phyloP scores from a whole-genome alignment of 2,888 invertebrate species.

The Conops quadrifasciatus region DNA sequence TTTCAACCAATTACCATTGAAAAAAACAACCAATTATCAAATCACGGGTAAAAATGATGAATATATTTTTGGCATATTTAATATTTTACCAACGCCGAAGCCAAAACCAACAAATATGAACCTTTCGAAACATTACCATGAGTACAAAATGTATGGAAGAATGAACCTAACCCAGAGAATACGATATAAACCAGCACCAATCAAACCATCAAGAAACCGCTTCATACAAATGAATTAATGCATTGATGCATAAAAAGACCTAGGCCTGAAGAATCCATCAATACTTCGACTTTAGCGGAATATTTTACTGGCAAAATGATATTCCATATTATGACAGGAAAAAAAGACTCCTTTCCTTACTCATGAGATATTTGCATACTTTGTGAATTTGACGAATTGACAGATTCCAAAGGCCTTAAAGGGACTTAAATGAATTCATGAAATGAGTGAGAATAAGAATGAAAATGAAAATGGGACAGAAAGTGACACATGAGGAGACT shows the following conservation, averaged over 20 bases:
- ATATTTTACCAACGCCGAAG: not conserved
- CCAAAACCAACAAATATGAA: not conserved
- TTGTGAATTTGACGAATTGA: too few species aligned
- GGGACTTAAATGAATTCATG: slow-evolving; percentile 9
- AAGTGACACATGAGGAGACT: too few species aligned
- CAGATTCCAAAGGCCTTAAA: slow-evolving; percentile 1
- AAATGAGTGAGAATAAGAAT: not conserved
- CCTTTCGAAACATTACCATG: slow-evolving; percentile 3
- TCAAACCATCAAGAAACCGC: not conserved
- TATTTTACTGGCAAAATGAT: too few species aligned
- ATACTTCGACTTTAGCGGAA: too few species aligned
- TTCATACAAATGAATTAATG: not conserved
- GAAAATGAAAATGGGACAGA: slow-evolving; percentile 21
- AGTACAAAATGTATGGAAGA: not conserved
- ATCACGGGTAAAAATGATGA: too few species aligned
- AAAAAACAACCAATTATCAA: too few species aligned
- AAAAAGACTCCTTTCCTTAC: too few species aligned
- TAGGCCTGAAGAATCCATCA: too few species aligned
- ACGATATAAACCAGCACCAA: not conserved
- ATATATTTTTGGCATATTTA: too few species aligned
- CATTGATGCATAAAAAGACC: not conserved
- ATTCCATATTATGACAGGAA: too few species aligned
- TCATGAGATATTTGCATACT: too few species aligned
- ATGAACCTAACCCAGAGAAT: not conserved
- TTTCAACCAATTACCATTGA: too few species aligned